These are phyloP conservation scores for Notothenia rossii DNA, from an alignment of 2,113 vertebrate species.

Conservation along the genomic window DNA sequence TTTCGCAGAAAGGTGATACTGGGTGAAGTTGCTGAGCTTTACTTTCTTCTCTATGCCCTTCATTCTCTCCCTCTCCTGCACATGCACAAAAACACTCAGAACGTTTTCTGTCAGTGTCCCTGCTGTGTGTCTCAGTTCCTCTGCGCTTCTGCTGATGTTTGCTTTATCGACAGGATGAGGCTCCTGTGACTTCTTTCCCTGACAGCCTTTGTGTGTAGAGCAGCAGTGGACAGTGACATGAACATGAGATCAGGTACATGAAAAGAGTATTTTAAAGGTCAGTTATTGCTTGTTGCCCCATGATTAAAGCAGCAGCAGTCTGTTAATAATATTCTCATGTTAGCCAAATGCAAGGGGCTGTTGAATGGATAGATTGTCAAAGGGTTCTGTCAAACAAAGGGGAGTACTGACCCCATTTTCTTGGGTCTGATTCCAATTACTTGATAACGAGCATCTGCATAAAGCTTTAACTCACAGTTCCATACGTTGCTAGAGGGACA, in stretches of 20 bases:
- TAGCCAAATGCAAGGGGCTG: too few relatives aligned
- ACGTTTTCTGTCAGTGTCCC: conserved; percentile 27
- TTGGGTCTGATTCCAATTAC: neutral
- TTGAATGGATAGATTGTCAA: neutral
- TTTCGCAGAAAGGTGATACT: conserved; percentile 76
- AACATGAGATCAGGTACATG: neutral
- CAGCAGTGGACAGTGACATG: conserved; percentile 1
- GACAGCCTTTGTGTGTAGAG: neutral
- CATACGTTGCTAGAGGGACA: too few relatives aligned
- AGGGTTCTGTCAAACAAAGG: neutral
- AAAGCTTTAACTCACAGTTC: too few relatives aligned
- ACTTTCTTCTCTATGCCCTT: conserved; percentile 64
- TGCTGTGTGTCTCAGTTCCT: conserved; percentile 34
- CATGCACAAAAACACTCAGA: conserved; percentile 25
- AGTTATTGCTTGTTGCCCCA: neutral
- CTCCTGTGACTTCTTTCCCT: conserved; percentile 28
- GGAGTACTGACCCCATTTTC: neutral
- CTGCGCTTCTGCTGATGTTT: conserved; percentile 61
- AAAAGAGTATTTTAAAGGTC: neutral
- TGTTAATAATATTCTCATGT: neutral
- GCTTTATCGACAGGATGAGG: conserved; percentile 16
- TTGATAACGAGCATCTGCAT: neutral
- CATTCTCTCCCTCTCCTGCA: conserved; percentile 14
- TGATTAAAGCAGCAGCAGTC: too few relatives aligned
- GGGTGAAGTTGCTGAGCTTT: conserved; percentile 70